These are phyloP conservation scores for Salticus scenicus DNA, from an alignment of 2,888 invertebrate species.

Conservation along the genomic window DNA sequence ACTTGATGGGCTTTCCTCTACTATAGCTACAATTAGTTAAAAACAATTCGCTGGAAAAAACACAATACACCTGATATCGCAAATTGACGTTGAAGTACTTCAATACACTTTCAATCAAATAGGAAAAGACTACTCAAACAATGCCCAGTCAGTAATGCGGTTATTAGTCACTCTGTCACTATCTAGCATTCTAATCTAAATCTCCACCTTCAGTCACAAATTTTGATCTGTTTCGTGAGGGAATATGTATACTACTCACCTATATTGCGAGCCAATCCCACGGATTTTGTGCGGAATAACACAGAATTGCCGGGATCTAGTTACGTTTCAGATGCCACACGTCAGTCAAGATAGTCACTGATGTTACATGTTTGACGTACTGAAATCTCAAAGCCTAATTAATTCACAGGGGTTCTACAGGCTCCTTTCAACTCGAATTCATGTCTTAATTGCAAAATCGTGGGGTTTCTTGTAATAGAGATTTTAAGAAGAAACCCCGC, in stretches of 20 bases:
- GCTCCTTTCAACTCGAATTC: slow-evolving; percentile 10
- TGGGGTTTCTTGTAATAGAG: slow-evolving; percentile 48
- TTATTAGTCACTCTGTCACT: too few relatives aligned
- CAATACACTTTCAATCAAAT: too few relatives aligned
- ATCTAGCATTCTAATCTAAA: too few relatives aligned
- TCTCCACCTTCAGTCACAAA: background rate
- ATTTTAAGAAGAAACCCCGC: slow-evolving; percentile 14
- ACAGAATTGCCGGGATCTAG: background rate
- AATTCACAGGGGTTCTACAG: slow-evolving; percentile 25
- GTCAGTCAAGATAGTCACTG: slow-evolving; percentile 23
- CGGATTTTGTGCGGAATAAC: background rate
- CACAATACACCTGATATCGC: too few relatives aligned
- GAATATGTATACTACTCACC: background rate
- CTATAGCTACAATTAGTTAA: too few relatives aligned
- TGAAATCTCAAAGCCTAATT: slow-evolving; percentile 25
- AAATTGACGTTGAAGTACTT: too few relatives aligned
- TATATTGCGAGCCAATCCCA: background rate
- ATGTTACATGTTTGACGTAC: slow-evolving; percentile 25
- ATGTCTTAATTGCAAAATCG: slow-evolving; percentile 50
- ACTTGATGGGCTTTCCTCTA: too few relatives aligned
- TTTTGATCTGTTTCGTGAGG: background rate
- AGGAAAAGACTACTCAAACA: too few relatives aligned
- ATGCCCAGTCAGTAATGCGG: too few relatives aligned
- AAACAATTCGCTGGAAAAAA: too few relatives aligned
- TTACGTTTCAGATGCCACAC: background rate